Base-by-base conservation (phyloP, 2,797 vertebrate species). In the Craterocephalus amniculus region DNA sequence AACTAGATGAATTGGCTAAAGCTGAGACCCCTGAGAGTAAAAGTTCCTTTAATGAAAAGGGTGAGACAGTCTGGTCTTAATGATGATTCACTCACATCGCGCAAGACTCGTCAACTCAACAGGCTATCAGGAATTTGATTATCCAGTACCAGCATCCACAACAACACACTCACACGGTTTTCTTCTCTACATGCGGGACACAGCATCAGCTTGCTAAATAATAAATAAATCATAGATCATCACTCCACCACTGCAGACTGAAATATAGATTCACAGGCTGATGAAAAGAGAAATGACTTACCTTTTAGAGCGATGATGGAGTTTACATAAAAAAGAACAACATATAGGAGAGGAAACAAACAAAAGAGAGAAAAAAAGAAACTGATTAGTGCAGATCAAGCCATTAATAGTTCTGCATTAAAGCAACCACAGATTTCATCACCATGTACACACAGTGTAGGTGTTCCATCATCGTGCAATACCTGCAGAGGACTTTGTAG, bases 281-380 rank as follows among this genome's bases (percentile, higher is more conserved):
- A 67, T 36, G 40, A 22, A 71, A 2, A 34, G 12, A 59, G 13
- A 40, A 11, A 57, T 51, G 27, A 35, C 34, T 35, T 9, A 87
- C 76, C 79, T 88, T 61, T 82, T 63, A 26, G 48, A 7, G 40
- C 52, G 56, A 72, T 63, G 67, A 72, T 63, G 67, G 31, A 66
- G 57, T 63, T 71, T 16, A 70, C 0, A 45, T 65, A 32, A 35
- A 45, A 66, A 66, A 80, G 64, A 45, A 31, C 34, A 9, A 58
- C 72, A 84, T 74, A 62, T 11, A 57, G 36, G 20, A 64, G 63
- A 79, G 31, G 79, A 74, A 1, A 38, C 32, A 76, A 49, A 7
- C 32, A 22, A 35, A 60, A 56, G 18, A 6, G 31, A 22, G 32
- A 60, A 56, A n/a, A 6, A 40, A 31, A 22, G 40, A 22, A n/a